Evolutionary conservation across 2,888 invertebrate genomes (phyloP), one percentile per base, ranked within the genome.

Genomic region (Drosophila colorata): DNA sequence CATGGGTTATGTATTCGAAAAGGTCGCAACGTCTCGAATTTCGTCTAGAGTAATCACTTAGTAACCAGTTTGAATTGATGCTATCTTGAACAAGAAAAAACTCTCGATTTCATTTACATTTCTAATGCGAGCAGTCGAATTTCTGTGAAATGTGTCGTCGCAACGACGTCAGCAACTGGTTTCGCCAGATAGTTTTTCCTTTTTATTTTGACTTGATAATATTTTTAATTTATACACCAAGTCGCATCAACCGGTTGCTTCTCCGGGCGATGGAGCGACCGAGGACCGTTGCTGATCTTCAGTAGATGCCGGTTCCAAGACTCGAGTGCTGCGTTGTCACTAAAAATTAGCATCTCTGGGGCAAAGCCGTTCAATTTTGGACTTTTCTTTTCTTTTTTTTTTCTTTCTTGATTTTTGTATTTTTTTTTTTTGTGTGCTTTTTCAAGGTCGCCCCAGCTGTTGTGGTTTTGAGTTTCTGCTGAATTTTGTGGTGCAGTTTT

Each of bases 41-140:
- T 37, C 25, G 28, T 33, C 52, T 40, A 11, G 23, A 31, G 25
- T 28, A 58, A 58, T 52, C 63, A 46, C 31, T 48, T 52, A 25
- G 18, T 13, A 69, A 69, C 60, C 57, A 49, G 61, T 74, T 67
- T 9, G 8, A 25, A 16, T 23, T n/a, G 18, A 49, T 47, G 9
- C 18, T 18, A 57, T 14, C 9, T 31, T 31, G 33, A 33, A 13
- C 11, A 0, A 37, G 2, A 43, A 33, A 20, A 49, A 43, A 57
- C 90, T 90, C 80, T 88, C 87, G 71, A 65, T 90, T 89, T 90
- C 81, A 77, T 90, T 89, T 86, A 69, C 78, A 81, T 81, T 86
- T 86, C 72, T 78, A 69, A 69, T 71, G 60, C 55, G 53, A 57
- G 31, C 43, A 51, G 31, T 38, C 52, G 64, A 75, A 69, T 87